A percentile compares a stretch with the other conserved stretches of the same genome.
Evolutionary conservation across 2,797 vertebrate species (phyloP).

Genomic region (Yasuhikotakia modesta): DNA sequence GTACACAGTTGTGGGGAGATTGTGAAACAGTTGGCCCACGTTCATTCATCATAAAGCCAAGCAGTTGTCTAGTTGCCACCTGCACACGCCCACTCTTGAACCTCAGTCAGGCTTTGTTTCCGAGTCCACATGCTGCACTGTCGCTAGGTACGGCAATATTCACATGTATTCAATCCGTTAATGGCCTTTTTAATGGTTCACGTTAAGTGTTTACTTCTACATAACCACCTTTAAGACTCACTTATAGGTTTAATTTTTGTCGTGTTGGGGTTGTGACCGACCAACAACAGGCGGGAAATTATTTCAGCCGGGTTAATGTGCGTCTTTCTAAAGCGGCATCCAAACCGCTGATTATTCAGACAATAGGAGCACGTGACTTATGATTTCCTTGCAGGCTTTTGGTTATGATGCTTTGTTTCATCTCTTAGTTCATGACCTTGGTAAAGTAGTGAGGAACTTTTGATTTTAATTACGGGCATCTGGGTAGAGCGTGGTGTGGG

Average conservation of each 20-base stretch:
- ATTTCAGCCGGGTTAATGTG: slow-evolving; percentile 1
- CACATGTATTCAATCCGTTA: slow-evolving; percentile 37
- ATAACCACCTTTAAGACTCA: slow-evolving; percentile 12
- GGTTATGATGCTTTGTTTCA: slow-evolving; percentile 1
- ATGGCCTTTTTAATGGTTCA: slow-evolving; percentile 39
- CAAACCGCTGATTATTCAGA: slow-evolving; percentile 31
- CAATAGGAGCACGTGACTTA: slow-evolving; percentile 29
- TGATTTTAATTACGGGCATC: slow-evolving; percentile 52
- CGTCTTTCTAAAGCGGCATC: not conserved
- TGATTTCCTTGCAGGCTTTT: slow-evolving; percentile 5
- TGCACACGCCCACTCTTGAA: slow-evolving; percentile 69
- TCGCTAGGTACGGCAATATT: slow-evolving; percentile 45
- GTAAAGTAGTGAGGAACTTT: slow-evolving; percentile 39
- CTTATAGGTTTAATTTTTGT: slow-evolving; percentile 4
- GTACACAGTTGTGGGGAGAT: slow-evolving; percentile 63
- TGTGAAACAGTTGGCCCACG: slow-evolving; percentile 67
- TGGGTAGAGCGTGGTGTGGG: slow-evolving; percentile 45
- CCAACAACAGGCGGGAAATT: not conserved
- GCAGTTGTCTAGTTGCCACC: slow-evolving; percentile 69
- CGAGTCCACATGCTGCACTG: slow-evolving; percentile 52
- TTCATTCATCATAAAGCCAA: slow-evolving; percentile 69
- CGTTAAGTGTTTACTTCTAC: slow-evolving; percentile 19
- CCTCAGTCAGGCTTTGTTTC: slow-evolving; percentile 69
- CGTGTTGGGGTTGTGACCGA: slow-evolving; percentile 21
- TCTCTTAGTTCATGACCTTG: slow-evolving; percentile 44